Base-by-base conservation (phyloP, 2,113 vertebrate genomes). In the Mugil cephalus region DNA sequence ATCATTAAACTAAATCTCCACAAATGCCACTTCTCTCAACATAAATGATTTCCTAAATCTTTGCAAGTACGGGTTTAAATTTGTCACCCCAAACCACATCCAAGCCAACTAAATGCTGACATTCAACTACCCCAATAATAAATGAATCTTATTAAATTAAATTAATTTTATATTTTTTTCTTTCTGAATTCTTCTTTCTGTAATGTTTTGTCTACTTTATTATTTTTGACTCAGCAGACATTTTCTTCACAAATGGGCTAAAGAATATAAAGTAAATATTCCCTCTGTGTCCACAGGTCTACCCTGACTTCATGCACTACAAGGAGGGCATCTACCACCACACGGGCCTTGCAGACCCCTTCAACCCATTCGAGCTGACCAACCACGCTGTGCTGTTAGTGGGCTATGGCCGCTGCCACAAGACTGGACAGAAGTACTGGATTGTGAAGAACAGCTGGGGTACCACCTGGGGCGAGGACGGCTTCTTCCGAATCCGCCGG, bases 371-470 rank as follows among this genome's bases (percentile, higher is more conserved):
- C 12, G 96, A 99, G 92, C 63, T 96, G 85, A 99, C 98, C 17
- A 98, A 98, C 89, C 98, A 99, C 0, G 98, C 96, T 0, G 98
- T 99, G 42, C 93, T 99, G 59, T 80, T 99, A 13, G 95, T 99
- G 48, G 98, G 98, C 4, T 99, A 98, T 0, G 96, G 97, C 54
- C 92, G 45, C 8, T 96, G 96, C 50, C 79, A 86, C 1, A 9
- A 13, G 66, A 94, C 93, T 0, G 96, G 96, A 0, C 81, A 95
- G 82, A 95, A 96, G 46, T 99, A 93, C 84, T 99, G 98, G 98
- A 95, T 94, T 30, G 95, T 97, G n/a, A 98, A 99, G 90, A 99
- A 99, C 92, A 99, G 98, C 88, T 99, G 98, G 98, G 95, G 98
- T 30, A 48, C 54, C 0, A 0, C 1, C 0, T 99, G 98, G 98